Evolutionary conservation across 2,113 vertebrate species (phyloP), one percentile per base, ranked within the genome.

Genomic region (Platycercus adscitus): DNA sequence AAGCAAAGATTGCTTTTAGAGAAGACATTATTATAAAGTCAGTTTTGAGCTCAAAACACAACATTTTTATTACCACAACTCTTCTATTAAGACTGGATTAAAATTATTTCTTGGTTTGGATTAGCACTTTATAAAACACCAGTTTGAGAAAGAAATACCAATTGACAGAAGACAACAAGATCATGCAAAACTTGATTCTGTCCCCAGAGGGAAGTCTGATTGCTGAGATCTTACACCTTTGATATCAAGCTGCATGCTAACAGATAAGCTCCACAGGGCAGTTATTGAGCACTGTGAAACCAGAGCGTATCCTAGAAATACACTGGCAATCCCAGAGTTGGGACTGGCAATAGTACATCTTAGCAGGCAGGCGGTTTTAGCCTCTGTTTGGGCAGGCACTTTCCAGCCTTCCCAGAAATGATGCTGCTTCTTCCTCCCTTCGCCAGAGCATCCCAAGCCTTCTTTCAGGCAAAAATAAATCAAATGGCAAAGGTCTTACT

Each of bases 11-110:
- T 46, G n/a, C 47, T 90, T 92, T 81, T 75, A 75, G 64, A 78
- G 61, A 78, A 63, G 41, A 39, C 41, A 79, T 92, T 23, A 65
- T 68, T 5, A 92, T 41, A 75, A 83, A 49, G 63, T 43, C 73
- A 49, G 50, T 88, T 95, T 88, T 92, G 24, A 93, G 73, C 81
- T 92, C 83, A 92, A 93, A 89, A 86, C 21, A 47, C 37, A 13
- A 72, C 12, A 61, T 76, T 94, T 88, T 81, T 56, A 89, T 65
- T 78, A 49, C n/a, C 44, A 78, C n/a, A 89, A 21, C 61, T 76
- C 80, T 79, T 56, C 61, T 63, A 71, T 75, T 81, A 75, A 71
- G 80, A 60, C 28, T 49, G 11, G 83, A 81, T 87, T 91, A 86
- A 56, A 95, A 69, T 79, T 75, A 79, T 56, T 88, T 50, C 53